Base-by-base conservation (phyloP, 1,140 invertebrate genomes). In the Battus philenor region DNA sequence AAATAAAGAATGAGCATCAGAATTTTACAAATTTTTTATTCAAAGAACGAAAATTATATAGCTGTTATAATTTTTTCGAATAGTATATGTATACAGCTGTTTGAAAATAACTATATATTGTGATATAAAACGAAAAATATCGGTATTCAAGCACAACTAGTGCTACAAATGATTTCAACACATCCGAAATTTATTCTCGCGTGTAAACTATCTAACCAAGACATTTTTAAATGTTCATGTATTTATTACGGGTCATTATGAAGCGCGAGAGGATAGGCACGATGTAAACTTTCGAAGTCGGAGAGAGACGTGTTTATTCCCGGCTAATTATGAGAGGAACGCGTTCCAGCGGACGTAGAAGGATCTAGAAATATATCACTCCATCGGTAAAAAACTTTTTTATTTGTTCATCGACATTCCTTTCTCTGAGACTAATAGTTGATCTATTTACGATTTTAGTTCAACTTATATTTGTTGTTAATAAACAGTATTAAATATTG, bases 221-320 rank as follows among this genome's bases (percentile, higher is more conserved):
- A 24, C 27, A 9, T 29, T 41, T 29, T 41, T 17, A 17, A 29
- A 41, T 41, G 38, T 41, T 27, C n/a, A 26, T 41, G 16, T 26
- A 18, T 41, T 41, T 29, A 41, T 41, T 29, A 41, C 13, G 15
- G 24, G 48, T 47, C 34, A 61, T 58, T 51, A 59, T 46, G 54
- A 66, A 38, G 66, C 64, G 69, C 47, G 57, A 69, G 59, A 20
- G 56, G 68, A 69, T 54, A 56, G 38, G 54, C 46, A 41, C 30
- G 49, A 67, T 59, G 47, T 52, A 56, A 60, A 57, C 50, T 47
- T 50, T 31, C 22, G 10, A 11, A 24, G 51, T 27, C 15, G 54
- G 45, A 65, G 52, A 63, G 54, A 47, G 69, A 68, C 45, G 49
- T 44, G 47, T 60, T 54, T 77, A 73, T 76, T 71, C 72, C 41